These are phyloP conservation scores for Latrodectus elegans DNA, from an alignment of 2,888 invertebrate genomes.

Conservation along the genomic window DNA sequence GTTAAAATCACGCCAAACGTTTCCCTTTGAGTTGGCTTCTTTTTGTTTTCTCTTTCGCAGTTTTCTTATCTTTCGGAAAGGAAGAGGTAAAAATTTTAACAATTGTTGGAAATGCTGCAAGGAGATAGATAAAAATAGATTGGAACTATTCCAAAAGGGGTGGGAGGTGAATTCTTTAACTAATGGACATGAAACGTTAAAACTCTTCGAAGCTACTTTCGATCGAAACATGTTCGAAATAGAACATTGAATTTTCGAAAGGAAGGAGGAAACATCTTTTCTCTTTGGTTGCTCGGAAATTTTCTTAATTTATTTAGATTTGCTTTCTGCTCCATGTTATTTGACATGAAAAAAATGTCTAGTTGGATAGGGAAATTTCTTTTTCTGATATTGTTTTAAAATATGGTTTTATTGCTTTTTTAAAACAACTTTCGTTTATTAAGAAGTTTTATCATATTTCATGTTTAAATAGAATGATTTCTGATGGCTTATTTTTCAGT, in stretches of 20 bases:
- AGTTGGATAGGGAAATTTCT: no score
- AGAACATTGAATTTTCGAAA: constrained; percentile 14
- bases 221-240: constrained; percentile 22
- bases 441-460: no score
- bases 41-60: constrained; percentile 1
- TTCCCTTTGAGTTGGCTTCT: background rate
- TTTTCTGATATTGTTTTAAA: no score
- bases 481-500: no score
- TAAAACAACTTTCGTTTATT: no score
- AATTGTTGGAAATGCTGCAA: constrained; percentile 31
- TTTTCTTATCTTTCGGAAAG: constrained; percentile 10
- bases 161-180: background rate
- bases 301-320: background rate
- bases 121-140: constrained; percentile 34
- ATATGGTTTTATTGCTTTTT: no score
- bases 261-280: background rate
- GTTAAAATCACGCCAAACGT: background rate
- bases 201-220: background rate
- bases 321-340: background rate
- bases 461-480: no score
- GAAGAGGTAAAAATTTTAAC: constrained; percentile 33
- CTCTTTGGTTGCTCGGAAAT: background rate
- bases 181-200: constrained; percentile 40
- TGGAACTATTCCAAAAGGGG: constrained; percentile 45
- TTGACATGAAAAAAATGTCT: no score